These are phyloP conservation scores for Gephyroberyx darwinii DNA, from an alignment of 2,797 vertebrate species.

Conservation along the genomic window DNA sequence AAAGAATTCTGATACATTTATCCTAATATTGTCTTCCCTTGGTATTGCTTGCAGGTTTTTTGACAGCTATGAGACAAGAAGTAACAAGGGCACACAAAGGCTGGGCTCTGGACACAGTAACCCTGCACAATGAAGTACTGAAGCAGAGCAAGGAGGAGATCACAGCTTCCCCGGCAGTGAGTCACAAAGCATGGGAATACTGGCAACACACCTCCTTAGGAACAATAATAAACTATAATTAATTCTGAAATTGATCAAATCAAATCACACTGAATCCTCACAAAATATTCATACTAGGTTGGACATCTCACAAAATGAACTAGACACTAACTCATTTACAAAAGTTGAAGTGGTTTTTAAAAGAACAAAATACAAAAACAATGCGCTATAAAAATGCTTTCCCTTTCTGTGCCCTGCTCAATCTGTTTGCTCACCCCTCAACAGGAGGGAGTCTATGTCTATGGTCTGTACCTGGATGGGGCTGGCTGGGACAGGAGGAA, in stretches of 20 bases:
- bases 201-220: background rate
- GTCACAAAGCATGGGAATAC: slow-evolving; percentile 18
- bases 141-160: slow-evolving; percentile 84
- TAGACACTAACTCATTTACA: no score
- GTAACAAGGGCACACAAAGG: slow-evolving; percentile 87
- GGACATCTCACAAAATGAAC: background rate
- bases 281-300: background rate
- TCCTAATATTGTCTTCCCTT: background rate
- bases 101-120: slow-evolving; percentile 87
- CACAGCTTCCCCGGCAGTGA: slow-evolving; percentile 55
- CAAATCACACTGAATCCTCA: background rate
- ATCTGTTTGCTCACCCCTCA: background rate
- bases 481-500: slow-evolving; percentile 86
- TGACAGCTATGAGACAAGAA: slow-evolving; percentile 89
- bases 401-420: no score
- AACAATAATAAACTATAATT: background rate
- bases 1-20: background rate
- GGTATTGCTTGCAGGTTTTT: slow-evolving; percentile 75
- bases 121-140: slow-evolving; percentile 83
- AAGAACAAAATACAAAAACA: background rate
- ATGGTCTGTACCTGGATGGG: slow-evolving; percentile 86
- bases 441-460: slow-evolving; percentile 87
- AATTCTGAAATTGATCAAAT: no score
- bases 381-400: background rate
- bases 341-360: background rate